Evolutionary conservation across 2,888 invertebrate species (phyloP).

Genomic region (Autographa gamma): DNA sequence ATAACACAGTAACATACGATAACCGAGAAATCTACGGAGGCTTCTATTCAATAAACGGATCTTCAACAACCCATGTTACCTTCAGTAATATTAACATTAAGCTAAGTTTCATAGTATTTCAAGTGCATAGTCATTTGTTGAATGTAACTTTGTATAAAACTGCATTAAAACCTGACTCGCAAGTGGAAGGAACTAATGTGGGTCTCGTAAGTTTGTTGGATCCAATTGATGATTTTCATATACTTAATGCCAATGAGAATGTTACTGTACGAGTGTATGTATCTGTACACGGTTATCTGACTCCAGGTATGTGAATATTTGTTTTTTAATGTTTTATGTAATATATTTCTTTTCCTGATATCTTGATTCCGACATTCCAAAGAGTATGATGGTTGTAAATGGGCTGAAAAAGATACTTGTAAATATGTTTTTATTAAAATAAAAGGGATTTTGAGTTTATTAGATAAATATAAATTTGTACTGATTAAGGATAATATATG

Average conservation of each 20-base stretch:
- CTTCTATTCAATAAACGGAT: conserved; percentile 65
- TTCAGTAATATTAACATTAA: conserved; percentile 80
- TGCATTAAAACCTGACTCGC: conserved; percentile 64
- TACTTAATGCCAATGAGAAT: conserved; percentile 79
- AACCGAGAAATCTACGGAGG: conserved; percentile 75
- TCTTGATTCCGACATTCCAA: too few species aligned
- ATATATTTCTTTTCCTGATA: neutral
- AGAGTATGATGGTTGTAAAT: too few species aligned
- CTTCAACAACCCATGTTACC: conserved; percentile 73
- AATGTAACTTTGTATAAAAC: conserved; percentile 88
- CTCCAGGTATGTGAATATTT: conserved; percentile 7
- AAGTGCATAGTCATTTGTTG: conserved; percentile 90
- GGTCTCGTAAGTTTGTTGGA: conserved; percentile 84
- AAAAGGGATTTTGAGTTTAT: too few species aligned
- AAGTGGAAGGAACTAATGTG: conserved; percentile 89
- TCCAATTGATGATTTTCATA: conserved; percentile 72
- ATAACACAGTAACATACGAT: conserved; percentile 64
- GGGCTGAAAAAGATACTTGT: too few species aligned
- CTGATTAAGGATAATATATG: too few species aligned
- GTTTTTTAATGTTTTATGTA: neutral
- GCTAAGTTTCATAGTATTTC: conserved; percentile 89
- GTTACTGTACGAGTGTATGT: conserved; percentile 78
- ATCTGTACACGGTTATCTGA: conserved; percentile 87
- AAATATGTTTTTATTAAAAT: too few species aligned
- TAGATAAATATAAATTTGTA: too few species aligned